Evolutionary conservation across 1,140 invertebrate species (phyloP), one percentile per base, ranked within the genome.

Genomic region (Drosophila virilis): DNA sequence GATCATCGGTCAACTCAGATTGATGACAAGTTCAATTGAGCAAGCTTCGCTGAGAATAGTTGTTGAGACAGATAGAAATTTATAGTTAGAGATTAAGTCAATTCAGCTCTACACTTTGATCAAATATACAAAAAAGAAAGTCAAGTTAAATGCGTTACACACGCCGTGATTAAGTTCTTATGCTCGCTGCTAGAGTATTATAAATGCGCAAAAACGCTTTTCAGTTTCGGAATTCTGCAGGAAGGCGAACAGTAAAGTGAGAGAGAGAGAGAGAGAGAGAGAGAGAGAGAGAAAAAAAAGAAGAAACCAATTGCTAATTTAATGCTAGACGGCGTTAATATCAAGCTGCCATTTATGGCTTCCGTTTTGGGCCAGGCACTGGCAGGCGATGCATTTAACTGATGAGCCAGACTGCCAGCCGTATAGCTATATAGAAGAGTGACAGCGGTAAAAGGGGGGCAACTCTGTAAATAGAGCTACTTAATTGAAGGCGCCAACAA

Each of bases 291-390:
- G n/a, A 58, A 60, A 46, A 43, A 17, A 17, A 17, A 17, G 17
- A 13, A 6, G 10, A 7, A 12, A 15, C 52, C 17, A 37, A 51
- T 57, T 37, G 76, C 70, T 83, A 88, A 89, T 83, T 83, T 75
- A 38, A 77, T 61, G 74, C 88, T 89, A 80, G 80, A 89, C 52
- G 71, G 71, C 81, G 74, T 67, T 90, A 90, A 90, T 89, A 80
- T 84, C 68, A 78, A 66, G 84, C 84, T 88, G 84, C 80, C 84
- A 89, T 84, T 88, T 84, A 82, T 61, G 74, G 84, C 84, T 88
- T 88, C 84, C 84, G 84, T 83, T 83, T 51, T 42, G 13, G 43
- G 33, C 28, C 40, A 58, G 17, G 17, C 17, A 32, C 12, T 40
- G 38, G 32, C 22, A 48, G 33, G 2, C 32, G 28, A 50, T 50